Evolutionary conservation across 2,888 invertebrate genomes (phyloP).

Genomic region (Polyommatus icarus): DNA sequence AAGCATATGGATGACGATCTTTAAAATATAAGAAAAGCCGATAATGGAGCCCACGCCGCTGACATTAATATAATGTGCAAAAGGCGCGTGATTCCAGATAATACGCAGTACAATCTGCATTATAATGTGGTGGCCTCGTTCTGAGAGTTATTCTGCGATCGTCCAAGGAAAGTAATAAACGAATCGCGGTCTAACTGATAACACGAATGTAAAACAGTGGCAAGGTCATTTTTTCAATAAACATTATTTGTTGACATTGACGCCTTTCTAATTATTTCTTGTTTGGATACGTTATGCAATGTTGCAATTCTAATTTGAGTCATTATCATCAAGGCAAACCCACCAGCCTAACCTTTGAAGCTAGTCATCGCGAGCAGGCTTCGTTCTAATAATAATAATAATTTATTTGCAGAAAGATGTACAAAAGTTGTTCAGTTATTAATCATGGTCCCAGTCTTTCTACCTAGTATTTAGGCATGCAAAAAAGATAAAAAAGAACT

Average conservation of each 20-base stretch:
- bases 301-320: neutral
- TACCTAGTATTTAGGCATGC: no score
- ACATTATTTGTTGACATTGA: neutral
- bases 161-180: slow-evolving; percentile 21
- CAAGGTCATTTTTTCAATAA: slow-evolving; percentile 22
- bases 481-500: no score
- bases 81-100: neutral
- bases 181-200: slow-evolving; percentile 11
- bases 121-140: slow-evolving; percentile 15
- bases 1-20: neutral
- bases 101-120: neutral
- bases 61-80: neutral
- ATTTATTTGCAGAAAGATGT: no score
- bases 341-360: neutral
- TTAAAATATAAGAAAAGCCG: neutral
- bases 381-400: no score
- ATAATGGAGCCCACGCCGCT: neutral
- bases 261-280: slow-evolving; percentile 26
- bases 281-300: neutral
- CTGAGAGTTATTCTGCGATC: slow-evolving; percentile 1
- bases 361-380: no score
- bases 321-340: neutral
- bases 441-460: no score
- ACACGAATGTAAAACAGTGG: neutral
- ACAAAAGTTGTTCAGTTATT: no score